These are phyloP conservation scores for Neodiprion fabricii DNA, from an alignment of 1,140 invertebrate species.

Conservation along the genomic window DNA sequence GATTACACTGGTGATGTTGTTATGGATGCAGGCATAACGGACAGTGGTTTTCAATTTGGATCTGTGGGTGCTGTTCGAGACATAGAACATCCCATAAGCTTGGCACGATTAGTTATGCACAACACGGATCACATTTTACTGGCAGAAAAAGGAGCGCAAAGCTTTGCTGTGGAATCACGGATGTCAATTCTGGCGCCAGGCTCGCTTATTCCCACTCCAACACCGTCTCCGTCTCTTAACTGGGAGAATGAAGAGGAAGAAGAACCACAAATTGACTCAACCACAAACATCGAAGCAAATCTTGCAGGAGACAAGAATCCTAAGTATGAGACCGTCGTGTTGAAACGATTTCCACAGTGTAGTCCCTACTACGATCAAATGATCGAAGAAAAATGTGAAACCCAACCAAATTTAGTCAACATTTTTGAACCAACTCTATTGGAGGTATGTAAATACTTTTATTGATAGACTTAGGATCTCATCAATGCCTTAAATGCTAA, in stretches of 20 bases:
- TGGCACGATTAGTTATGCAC: conserved; percentile 37
- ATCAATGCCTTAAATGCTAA: no score
- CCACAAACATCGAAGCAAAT: neutral
- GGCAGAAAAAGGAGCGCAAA: conserved; percentile 36
- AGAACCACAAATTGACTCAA: conserved; percentile 16
- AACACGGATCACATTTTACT: conserved; percentile 34
- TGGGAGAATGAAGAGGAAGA: neutral
- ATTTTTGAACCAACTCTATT: neutral
- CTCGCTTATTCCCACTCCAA: neutral
- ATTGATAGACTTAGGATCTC: no score
- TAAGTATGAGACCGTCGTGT: neutral
- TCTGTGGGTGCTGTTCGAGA: conserved; percentile 3
- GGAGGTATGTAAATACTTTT: neutral
- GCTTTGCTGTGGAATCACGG: conserved; percentile 29
- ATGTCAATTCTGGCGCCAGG: conserved; percentile 25
- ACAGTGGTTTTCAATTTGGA: neutral
- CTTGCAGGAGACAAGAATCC: neutral
- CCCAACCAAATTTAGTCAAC: neutral
- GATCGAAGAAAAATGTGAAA: neutral
- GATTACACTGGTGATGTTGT: conserved; percentile 11
- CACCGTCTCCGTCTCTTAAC: neutral
- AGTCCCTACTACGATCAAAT: neutral
- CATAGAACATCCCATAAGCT: conserved; percentile 35
- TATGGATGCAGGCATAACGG: conserved; percentile 17
- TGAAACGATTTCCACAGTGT: neutral